Evolutionary conservation across 2,797 vertebrate species (phyloP).

Genomic region (Thamnophis elegans): DNA sequence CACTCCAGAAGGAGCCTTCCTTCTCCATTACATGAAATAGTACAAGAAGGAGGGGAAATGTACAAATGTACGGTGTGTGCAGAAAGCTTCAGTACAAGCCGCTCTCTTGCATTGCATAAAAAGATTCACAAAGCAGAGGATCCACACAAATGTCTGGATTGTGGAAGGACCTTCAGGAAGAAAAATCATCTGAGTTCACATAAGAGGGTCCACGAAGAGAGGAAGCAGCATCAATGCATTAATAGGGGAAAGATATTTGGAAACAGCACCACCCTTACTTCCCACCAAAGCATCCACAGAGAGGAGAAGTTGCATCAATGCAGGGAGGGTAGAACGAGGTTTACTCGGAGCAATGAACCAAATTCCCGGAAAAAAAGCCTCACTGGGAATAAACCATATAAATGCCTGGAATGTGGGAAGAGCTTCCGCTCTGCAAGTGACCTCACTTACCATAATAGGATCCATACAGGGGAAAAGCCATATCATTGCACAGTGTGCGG

Average conservation of each 20-base stretch:
- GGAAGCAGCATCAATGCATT: neutral
- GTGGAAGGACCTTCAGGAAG: too few species aligned
- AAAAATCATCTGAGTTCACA: too few species aligned
- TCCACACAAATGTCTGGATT: too few species aligned
- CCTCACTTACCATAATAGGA: too few species aligned
- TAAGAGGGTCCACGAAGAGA: neutral
- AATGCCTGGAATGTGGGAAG: neutral
- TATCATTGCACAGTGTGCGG: too few species aligned
- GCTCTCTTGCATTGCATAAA: too few species aligned
- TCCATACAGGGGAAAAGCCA: too few species aligned
- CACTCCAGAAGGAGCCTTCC: neutral
- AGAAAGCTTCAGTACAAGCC: too few species aligned
- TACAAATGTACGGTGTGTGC: too few species aligned
- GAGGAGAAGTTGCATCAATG: fast-evolving
- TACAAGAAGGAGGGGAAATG: too few species aligned
- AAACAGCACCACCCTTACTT: neutral
- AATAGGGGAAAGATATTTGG: neutral
- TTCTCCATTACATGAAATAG: neutral
- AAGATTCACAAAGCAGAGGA: too few species aligned
- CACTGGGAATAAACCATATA: neutral
- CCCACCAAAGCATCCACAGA: neutral
- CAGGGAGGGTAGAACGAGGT: neutral
- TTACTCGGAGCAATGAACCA: neutral
- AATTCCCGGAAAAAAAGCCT: neutral
- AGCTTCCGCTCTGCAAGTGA: too few species aligned